Base-by-base conservation (phyloP, 2,113 vertebrate species). In the Scomber scombrus region DNA sequence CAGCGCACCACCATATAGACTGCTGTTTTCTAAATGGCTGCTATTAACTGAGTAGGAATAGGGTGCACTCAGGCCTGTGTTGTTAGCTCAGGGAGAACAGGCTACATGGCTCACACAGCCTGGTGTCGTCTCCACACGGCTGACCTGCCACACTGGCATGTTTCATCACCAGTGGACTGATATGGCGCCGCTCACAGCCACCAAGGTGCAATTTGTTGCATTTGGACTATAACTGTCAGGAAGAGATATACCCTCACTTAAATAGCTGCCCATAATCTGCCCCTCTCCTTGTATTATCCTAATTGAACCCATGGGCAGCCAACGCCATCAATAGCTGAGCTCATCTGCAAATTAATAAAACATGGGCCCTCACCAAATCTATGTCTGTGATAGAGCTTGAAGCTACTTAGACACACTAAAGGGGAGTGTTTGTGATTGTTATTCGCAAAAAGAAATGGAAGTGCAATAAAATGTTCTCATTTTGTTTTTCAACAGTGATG, bases 281-380 rank as follows among this genome's bases (percentile, higher is more conserved):
- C 92, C 90, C 91, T 90, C 92, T 93, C 91, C 90, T 81, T 88
- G 89, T 94, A 92, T 94, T 95, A 94, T 93, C 92, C 92, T 95
- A 95, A 95, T 95, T 95, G 94, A 95, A 93, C 93, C 93, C 91
- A 93, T 84, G 91, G 93, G 94, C 87, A 31, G 89, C 93, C 93
- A 89, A 75, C 75, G 74, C 91, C 92, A 94, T 94, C 92, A 93
- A 93, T 93, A 91, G 93, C 92, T 94, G 92, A 95, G 93, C 94
- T 94, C 93, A 94, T 94, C 92, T 91, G 82, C 91, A 93, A 93
- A 95, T 95, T 93, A 95, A 95, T 94, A 94, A 95, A 95, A 95
- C 92, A 94, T 94, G 86, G 89, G 70, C 87, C 89, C 85, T 68
- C 84, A 88, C 88, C 88, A 90, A 90, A 93, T 86, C 91, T 88